phyloP scores from a whole-genome alignment of 2,797 vertebrate species.

The Sibirionetta formosa region DNA sequence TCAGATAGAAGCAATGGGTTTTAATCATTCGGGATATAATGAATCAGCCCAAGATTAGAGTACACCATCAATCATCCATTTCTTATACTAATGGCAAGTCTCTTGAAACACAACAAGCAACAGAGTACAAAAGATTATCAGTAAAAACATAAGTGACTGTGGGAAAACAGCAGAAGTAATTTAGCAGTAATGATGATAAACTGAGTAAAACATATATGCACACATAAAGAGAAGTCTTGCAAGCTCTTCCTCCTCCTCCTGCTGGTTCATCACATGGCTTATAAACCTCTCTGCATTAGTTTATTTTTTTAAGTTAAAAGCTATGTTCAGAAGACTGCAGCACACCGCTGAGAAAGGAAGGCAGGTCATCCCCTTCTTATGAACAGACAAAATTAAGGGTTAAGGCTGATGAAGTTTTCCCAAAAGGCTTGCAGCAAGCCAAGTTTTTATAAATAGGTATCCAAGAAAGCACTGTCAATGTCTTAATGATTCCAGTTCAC shows the following conservation, averaged over 20 bases:
- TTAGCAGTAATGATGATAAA: neutral
- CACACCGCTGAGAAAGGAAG: neutral
- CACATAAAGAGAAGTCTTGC: neutral
- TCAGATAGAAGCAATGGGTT: neutral
- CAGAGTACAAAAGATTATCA: neutral
- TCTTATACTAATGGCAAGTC: neutral
- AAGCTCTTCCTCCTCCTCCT: neutral
- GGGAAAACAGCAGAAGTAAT: neutral
- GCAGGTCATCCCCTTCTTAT: neutral
- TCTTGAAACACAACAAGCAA: neutral
- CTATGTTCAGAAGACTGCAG: neutral
- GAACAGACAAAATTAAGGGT: neutral
- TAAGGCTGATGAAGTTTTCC: neutral
- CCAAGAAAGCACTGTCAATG: neutral
- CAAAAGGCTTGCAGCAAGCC: neutral
- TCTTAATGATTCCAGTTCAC: neutral
- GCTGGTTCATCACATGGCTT: neutral
- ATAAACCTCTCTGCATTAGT: neutral
- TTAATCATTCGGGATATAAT: neutral
- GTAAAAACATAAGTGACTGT: neutral
- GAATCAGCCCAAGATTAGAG: neutral
- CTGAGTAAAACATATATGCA: neutral
- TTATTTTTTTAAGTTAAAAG: neutral
- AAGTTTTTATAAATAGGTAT: neutral
- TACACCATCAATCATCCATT: neutral